Percentiles rank a stretch among this genome's conserved stretches.
phyloP scores from a whole-genome alignment of 2,888 invertebrate species.

The Drosophila phalerata region DNA sequence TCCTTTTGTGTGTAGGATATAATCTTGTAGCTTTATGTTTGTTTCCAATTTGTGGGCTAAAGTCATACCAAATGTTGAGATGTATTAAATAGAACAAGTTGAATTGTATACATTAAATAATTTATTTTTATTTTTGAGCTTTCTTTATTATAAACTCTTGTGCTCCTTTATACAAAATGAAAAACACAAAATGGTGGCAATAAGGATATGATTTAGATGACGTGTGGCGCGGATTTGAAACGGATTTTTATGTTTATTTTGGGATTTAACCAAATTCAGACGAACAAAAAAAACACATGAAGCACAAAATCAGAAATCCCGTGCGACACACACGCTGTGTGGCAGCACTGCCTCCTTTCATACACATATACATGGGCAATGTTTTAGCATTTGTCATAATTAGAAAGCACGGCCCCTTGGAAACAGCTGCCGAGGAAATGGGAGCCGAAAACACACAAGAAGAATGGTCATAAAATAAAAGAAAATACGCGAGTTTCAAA shows the following conservation, averaged over 20 bases:
- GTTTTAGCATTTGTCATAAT: conserved; percentile 80
- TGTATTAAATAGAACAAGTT: background rate
- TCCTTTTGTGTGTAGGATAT: background rate
- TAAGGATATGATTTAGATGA: conserved; percentile 61
- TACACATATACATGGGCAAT: conserved; percentile 48
- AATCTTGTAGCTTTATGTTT: background rate
- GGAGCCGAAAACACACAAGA: conserved; percentile 30
- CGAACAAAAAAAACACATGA: conserved; percentile 10
- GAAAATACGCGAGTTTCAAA: conserved; percentile 74
- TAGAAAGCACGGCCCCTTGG: conserved; percentile 66
- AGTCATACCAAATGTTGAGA: conserved; percentile 1
- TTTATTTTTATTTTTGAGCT: conserved; percentile 1
- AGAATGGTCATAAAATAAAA: conserved; percentile 69
- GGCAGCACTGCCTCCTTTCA: conserved; percentile 27
- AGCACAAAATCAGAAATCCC: conserved; percentile 65
- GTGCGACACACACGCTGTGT: conserved; percentile 32
- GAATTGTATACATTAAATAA: background rate
- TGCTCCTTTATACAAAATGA: background rate
- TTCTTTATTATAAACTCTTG: background rate
- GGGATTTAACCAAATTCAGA: conserved; percentile 55
- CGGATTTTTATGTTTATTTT: conserved; percentile 69
- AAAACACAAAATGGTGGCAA: conserved; percentile 37
- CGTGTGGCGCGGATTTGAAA: conserved; percentile 41
- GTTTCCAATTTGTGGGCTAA: background rate
- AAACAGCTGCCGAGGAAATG: conserved; percentile 53